Conservation (phyloP, 1,140 invertebrate species). For the Leptinotarsa lineolata region DNA sequence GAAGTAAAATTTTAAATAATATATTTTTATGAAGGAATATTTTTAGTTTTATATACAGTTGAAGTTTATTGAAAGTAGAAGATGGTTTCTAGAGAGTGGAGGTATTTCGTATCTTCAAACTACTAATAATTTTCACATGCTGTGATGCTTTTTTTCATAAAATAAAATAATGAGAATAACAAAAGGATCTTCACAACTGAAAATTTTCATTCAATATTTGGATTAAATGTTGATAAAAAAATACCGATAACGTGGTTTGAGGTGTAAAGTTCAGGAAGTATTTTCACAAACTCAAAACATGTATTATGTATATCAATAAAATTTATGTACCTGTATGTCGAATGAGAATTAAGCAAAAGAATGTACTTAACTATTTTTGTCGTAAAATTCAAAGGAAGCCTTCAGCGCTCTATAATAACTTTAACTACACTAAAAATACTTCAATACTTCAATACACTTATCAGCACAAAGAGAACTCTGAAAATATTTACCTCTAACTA, state of each 20-base stretch:
- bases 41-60: neutral
- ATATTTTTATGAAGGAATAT: neutral
- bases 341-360: conserved; percentile 9
- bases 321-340: conserved; percentile 11
- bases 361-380: conserved; percentile 8
- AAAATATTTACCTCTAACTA: conserved; percentile 26
- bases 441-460: conserved; percentile 25
- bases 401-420: conserved; percentile 14
- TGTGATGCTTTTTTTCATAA: neutral
- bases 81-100: neutral
- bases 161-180: neutral
- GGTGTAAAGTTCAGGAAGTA: conserved; percentile 17
- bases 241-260: neutral
- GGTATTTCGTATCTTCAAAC: neutral
- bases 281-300: conserved; percentile 23
- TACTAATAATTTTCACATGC: conserved; percentile 7
- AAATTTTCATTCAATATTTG: conserved; percentile 8
- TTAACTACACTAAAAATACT: conserved; percentile 14
- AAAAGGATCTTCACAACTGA: neutral
- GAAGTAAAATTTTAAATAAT: neutral
- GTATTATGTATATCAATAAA: neutral
- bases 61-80: neutral
- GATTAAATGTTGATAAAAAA: neutral
- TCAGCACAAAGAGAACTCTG: conserved; percentile 22
- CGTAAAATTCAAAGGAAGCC: conserved; percentile 12